phyloP scores from a whole-genome alignment of 1,140 invertebrate species.

The Muscidifurax raptorellus region DNA sequence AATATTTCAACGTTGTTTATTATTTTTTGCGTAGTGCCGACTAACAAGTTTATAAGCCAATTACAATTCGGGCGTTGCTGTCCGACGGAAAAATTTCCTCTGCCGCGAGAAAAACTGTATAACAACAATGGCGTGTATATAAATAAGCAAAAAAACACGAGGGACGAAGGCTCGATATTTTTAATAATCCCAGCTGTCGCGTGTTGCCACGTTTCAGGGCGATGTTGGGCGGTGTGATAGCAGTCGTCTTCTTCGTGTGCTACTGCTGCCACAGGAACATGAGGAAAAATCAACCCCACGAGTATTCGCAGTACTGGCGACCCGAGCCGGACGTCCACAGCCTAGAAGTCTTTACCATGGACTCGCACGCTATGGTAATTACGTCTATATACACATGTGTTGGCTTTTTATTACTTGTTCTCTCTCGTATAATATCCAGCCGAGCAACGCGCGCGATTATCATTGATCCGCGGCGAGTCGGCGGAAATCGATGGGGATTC shows the following conservation, averaged over 20 bases:
- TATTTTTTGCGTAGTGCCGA: no score
- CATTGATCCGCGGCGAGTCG: neutral
- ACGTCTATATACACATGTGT: neutral
- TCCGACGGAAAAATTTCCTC: no score
- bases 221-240: conserved; percentile 80
- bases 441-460: neutral
- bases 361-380: conserved; percentile 77
- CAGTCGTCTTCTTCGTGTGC: conserved; percentile 79
- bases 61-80: no score
- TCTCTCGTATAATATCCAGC: neutral
- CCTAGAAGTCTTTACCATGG: conserved; percentile 80
- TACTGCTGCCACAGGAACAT: conserved; percentile 82
- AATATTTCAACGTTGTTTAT: no score
- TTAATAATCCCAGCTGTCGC: neutral
- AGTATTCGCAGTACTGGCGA: conserved; percentile 78
- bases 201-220: conserved; percentile 70
- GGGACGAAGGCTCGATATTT: neutral
- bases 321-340: conserved; percentile 77
- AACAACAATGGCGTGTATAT: neutral
- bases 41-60: no score
- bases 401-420: conserved; percentile 31
- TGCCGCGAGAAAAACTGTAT: no score
- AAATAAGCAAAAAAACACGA: neutral
- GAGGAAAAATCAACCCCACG: conserved; percentile 77
- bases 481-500: neutral